These are phyloP conservation scores for Laticauda laticaudata DNA, from an alignment of 2,113 vertebrate species.

Conservation along the genomic window DNA sequence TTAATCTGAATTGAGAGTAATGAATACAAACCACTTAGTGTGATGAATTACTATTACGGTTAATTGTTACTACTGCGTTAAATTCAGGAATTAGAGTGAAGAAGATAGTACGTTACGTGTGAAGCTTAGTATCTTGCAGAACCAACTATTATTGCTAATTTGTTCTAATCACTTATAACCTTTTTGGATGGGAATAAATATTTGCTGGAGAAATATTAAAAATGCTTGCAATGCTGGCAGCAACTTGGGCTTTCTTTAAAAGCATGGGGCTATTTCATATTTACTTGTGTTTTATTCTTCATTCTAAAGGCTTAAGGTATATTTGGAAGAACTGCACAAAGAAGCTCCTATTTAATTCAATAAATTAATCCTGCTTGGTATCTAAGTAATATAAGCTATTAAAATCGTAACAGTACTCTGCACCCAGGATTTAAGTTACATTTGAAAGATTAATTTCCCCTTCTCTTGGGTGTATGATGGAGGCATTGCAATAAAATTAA, in stretches of 20 bases:
- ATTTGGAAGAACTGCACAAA: slow-evolving; percentile 19
- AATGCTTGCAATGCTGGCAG: slow-evolving; percentile 54
- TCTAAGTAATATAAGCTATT: slow-evolving; percentile 27
- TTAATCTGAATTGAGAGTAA: neutral
- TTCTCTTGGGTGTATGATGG: slow-evolving; percentile 36
- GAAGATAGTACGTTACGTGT: neutral
- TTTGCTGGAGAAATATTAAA: slow-evolving; percentile 45
- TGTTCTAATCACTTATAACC: slow-evolving; percentile 67
- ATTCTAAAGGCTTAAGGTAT: slow-evolving; percentile 20
- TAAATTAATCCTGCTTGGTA: slow-evolving; percentile 42
- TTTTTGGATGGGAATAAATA: slow-evolving; percentile 60
- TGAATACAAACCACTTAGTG: neutral
- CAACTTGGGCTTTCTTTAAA: neutral
- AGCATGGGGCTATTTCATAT: neutral
- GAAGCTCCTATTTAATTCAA: slow-evolving; percentile 37
- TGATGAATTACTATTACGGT: neutral
- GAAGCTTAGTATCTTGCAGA: neutral
- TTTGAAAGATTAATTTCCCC: slow-evolving; percentile 47
- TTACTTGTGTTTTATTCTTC: slow-evolving; percentile 14
- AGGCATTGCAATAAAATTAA: slow-evolving; percentile 42
- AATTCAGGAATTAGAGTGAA: neutral
- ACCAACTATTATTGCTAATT: neutral
- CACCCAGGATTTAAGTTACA: slow-evolving; percentile 32
- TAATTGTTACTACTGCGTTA: neutral
- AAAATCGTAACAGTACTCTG: neutral